phyloP scores from a whole-genome alignment of 2,113 vertebrate species.

The Myocastor coypus region DNA sequence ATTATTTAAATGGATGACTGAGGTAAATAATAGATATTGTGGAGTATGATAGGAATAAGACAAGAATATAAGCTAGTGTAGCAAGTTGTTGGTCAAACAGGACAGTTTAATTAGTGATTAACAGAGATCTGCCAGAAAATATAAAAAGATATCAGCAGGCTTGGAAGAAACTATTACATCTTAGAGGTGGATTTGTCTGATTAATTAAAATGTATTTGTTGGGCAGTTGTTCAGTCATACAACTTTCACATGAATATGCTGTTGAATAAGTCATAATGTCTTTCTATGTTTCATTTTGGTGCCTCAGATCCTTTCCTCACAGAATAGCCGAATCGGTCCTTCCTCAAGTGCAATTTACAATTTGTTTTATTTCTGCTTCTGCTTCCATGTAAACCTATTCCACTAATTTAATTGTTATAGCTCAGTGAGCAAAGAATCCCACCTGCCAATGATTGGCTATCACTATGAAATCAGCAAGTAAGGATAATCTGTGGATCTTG shows the following conservation, averaged over 20 bases:
- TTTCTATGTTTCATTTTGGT: neutral
- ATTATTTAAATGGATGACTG: slow-evolving; percentile 6
- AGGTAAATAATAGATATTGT: slow-evolving; percentile 38
- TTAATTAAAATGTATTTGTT: slow-evolving; percentile 54
- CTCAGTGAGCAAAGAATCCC: neutral
- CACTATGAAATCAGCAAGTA: slow-evolving; percentile 39
- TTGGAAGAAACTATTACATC: slow-evolving; percentile 17
- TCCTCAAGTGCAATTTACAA: slow-evolving; percentile 11
- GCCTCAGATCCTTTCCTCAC: neutral
- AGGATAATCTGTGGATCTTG: neutral
- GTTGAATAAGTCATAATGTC: neutral
- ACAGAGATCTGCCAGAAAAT: neutral
- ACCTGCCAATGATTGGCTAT: neutral
- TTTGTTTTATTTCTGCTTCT: slow-evolving; percentile 41
- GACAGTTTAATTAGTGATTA: neutral
- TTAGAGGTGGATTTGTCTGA: neutral
- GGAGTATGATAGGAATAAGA: neutral
- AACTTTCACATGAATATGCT: slow-evolving; percentile 22
- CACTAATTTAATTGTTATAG: neutral
- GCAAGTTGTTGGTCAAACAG: neutral
- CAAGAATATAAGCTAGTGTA: slow-evolving; percentile 21
- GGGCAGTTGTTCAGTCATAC: slow-evolving; percentile 8
- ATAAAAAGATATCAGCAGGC: neutral
- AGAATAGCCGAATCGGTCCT: neutral
- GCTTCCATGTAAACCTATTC: neutral